Evolutionary conservation across 1,140 invertebrate genomes (phyloP).

Genomic region (Vanessa tameamea): DNA sequence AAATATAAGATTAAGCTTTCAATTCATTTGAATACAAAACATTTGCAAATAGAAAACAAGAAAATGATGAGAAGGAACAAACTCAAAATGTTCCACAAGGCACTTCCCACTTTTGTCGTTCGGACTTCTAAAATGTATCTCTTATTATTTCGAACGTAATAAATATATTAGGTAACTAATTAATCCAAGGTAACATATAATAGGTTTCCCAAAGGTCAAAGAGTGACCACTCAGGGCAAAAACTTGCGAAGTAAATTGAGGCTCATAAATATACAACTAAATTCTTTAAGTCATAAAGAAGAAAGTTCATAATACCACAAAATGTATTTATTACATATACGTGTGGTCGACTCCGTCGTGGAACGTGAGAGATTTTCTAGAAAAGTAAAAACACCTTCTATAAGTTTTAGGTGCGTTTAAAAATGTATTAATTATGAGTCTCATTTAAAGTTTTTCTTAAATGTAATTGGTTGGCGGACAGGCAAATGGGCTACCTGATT

Average conservation of each 20-base stretch:
- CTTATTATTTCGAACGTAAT: slow-evolving; percentile 3
- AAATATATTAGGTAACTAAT: slow-evolving; percentile 8
- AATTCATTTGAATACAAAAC: not conserved
- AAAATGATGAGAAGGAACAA: not conserved
- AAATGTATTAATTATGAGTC: not conserved
- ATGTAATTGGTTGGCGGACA: too few relatives aligned
- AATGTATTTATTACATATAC: slow-evolving; percentile 29
- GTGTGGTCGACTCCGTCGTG: slow-evolving; percentile 25
- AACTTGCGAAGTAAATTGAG: slow-evolving; percentile 25
- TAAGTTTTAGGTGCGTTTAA: not conserved
- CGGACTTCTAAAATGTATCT: not conserved
- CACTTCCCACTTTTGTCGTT: not conserved
- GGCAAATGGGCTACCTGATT: too few relatives aligned
- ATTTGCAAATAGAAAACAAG: not conserved
- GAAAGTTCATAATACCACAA: slow-evolving; percentile 29
- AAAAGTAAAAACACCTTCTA: slow-evolving; percentile 25
- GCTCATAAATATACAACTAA: slow-evolving; percentile 32
- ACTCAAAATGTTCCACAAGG: not conserved
- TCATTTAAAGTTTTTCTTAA: too few relatives aligned
- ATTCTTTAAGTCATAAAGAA: slow-evolving; percentile 33
- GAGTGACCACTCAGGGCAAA: slow-evolving; percentile 22
- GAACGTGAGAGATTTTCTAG: slow-evolving; percentile 29
- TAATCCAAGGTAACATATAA: slow-evolving; percentile 1
- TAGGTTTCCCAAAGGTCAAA: slow-evolving; percentile 17
- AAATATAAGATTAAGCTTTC: too few relatives aligned